phyloP scores from a whole-genome alignment of 2,888 invertebrate species.

The Subacronicta megacephala region DNA sequence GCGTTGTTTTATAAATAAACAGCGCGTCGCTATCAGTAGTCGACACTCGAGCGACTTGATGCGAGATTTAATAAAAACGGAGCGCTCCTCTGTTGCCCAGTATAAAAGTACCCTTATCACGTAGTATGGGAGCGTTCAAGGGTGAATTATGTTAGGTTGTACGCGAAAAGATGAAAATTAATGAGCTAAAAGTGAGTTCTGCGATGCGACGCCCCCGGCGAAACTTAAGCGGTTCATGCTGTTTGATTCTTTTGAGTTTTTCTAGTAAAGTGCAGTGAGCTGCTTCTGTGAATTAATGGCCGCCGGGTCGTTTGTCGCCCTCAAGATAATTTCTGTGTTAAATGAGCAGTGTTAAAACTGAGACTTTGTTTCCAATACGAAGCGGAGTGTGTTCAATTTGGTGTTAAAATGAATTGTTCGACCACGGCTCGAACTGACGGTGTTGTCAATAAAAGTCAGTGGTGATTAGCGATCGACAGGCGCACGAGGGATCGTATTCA shows the following conservation, averaged over 20 bases:
- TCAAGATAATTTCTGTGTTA: constrained; percentile 69
- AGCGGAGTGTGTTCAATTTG: constrained; percentile 52
- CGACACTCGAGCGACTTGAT: constrained; percentile 85
- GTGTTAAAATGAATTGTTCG: constrained; percentile 56
- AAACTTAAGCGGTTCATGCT: constrained; percentile 76
- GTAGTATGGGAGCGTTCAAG: constrained; percentile 86
- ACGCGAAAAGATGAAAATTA: constrained; percentile 88
- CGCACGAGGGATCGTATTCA: constrained; percentile 10
- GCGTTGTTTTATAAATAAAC: constrained; percentile 88
- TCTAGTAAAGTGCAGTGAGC: constrained; percentile 64
- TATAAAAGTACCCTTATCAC: constrained; percentile 84
- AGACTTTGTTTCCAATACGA: constrained; percentile 67
- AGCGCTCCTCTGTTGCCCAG: constrained; percentile 70
- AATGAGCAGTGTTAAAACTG: constrained; percentile 69
- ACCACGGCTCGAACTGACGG: constrained; percentile 5
- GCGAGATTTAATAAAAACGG: constrained; percentile 83
- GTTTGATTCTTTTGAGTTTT: constrained; percentile 75
- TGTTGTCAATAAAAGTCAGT: constrained; percentile 41
- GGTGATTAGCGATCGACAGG: constrained; percentile 25
- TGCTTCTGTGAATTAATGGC: constrained; percentile 69
- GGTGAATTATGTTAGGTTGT: constrained; percentile 87
- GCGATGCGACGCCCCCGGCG: constrained; percentile 63
- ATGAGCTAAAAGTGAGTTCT: constrained; percentile 86
- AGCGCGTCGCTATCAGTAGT: constrained; percentile 82
- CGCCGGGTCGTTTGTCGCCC: constrained; percentile 66